Base-by-base conservation (phyloP, 1,140 invertebrate genomes). In the Drosophila ironensis region DNA sequence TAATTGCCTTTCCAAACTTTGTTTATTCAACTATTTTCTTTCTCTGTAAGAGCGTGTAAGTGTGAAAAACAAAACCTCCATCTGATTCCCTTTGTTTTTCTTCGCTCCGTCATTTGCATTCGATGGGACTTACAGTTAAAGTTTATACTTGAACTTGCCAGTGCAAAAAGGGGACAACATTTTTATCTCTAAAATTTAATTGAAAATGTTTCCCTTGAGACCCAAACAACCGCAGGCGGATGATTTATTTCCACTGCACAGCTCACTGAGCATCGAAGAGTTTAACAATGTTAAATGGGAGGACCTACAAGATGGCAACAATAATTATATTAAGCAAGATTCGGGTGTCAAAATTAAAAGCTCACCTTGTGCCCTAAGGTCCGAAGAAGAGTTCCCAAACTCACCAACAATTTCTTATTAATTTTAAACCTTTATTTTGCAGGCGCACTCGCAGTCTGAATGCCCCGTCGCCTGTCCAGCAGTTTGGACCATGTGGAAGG, bases 401-500 rank as follows among this genome's bases (percentile, higher is more conserved):
- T 1, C 16, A 8, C 2, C 28, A 28, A 38, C 48, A 7, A 16
- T 3, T n/a, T n/a, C n/a, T n/a, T n/a, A n/a, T n/a, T n/a, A n/a
- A n/a, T n/a, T 25, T 3, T 4, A n/a, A 8, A 11, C 4, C 2
- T 47, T 17, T 3, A 12, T 17, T 38, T 73, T 95, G n/a, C 92
- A 98, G 97, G 93, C 93, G 97, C 80, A 98, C 97, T 7, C 93
- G 96, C 87, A 98, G 96, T 71, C 92, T 98, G 76, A 98, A 98
- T 92, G 97, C 97, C 9, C 97, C 97, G 0, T 97, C 95, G 72
- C 97, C 97, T 1, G 95, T 97, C 54, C 97, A 97, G 91, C 96
- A 98, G 84, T 98, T 98, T 91, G 97, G 97, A 93, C 97, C 97
- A 93, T 98, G 97, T 92, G 97, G 97, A 54, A 94, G 97, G 63